phyloP scores from a whole-genome alignment of 1,140 invertebrate genomes.

The Macrotrachela quadricornifera region DNA sequence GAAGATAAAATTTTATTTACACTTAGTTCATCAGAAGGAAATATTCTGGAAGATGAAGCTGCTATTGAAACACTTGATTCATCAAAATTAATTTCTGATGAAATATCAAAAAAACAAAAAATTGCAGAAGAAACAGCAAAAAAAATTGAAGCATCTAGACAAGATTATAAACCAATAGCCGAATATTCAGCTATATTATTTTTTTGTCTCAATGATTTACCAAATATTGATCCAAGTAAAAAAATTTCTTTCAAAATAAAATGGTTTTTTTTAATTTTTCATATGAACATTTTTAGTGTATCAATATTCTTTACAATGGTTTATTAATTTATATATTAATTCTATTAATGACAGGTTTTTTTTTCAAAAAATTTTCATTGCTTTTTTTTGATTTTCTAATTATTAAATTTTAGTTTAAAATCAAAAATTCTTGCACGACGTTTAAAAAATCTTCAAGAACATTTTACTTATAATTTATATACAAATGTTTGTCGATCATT shows the following conservation, averaged over 20 bases:
- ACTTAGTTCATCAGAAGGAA: conserved; percentile 29
- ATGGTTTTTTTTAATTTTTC: conserved; percentile 31
- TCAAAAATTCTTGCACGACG: conserved; percentile 30
- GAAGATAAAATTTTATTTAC: conserved; percentile 32
- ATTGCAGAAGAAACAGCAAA: conserved; percentile 31
- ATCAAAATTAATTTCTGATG: conserved; percentile 30
- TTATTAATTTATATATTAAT: conserved; percentile 31
- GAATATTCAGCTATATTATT: conserved; percentile 68
- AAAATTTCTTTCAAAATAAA: conserved; percentile 29
- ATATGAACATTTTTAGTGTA: conserved; percentile 42
- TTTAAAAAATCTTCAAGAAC: conserved; percentile 26
- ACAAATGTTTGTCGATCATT: conserved; percentile 29
- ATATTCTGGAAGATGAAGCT: conserved; percentile 32
- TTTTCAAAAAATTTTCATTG: conserved; percentile 40
- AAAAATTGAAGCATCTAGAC: conserved; percentile 53
- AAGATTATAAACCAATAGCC: conserved; percentile 62
- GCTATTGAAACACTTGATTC: conserved; percentile 29
- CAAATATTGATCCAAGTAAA: conserved; percentile 64
- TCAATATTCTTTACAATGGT: conserved; percentile 32
- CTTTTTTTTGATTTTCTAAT: conserved; percentile 57
- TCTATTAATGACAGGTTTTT: conserved; percentile 42
- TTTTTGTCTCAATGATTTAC: conserved; percentile 65
- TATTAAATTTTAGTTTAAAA: conserved; percentile 54
- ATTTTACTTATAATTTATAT: conserved; percentile 30
- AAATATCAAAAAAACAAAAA: conserved; percentile 60